A percentile compares a stretch with the other conserved stretches of the same genome.
phyloP scores from a whole-genome alignment of 2,888 invertebrate genomes.

The Aproaerema taeniolella region DNA sequence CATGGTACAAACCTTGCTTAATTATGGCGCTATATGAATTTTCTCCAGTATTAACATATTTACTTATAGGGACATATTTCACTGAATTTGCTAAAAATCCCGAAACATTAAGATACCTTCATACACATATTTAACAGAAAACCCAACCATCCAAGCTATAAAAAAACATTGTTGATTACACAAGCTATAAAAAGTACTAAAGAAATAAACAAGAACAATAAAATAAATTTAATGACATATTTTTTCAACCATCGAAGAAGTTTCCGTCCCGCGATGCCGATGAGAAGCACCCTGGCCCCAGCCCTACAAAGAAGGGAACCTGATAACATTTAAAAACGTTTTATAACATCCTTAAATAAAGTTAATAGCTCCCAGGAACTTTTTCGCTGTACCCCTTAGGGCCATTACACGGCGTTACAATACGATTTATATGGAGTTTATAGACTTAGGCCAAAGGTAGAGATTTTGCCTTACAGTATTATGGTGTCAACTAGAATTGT shows the following conservation, averaged over 20 bases:
- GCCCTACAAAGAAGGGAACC: slow-evolving; percentile 55
- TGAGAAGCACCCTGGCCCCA: slow-evolving; percentile 53
- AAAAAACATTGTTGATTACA: too few species aligned
- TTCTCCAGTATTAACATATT: too few species aligned
- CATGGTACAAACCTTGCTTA: too few species aligned
- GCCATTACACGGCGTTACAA: slow-evolving; percentile 65
- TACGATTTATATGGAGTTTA: slow-evolving; percentile 69
- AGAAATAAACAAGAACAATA: slow-evolving; percentile 8
- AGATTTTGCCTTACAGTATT: slow-evolving; percentile 53
- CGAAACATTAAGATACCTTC: too few species aligned
- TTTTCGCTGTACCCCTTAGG: slow-evolving; percentile 67
- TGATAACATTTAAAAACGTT: slow-evolving; percentile 69
- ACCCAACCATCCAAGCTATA: too few species aligned
- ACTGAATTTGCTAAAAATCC: too few species aligned
- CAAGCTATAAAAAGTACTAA: slow-evolving; percentile 10
- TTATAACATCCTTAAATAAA: slow-evolving; percentile 74
- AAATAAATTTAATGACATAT: slow-evolving; percentile 8
- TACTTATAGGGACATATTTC: too few species aligned
- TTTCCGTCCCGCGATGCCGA: slow-evolving; percentile 41
- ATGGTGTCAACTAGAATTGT: slow-evolving; percentile 59
- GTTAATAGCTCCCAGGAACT: slow-evolving; percentile 69
- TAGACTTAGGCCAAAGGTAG: slow-evolving; percentile 51
- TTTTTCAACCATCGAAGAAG: slow-evolving; percentile 1
- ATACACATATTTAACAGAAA: too few species aligned
- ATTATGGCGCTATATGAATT: too few species aligned